A percentile compares a stretch with the other conserved stretches of the same genome.
Conservation (phyloP, 2,113 vertebrate genomes). For the Abramis brama region DNA sequence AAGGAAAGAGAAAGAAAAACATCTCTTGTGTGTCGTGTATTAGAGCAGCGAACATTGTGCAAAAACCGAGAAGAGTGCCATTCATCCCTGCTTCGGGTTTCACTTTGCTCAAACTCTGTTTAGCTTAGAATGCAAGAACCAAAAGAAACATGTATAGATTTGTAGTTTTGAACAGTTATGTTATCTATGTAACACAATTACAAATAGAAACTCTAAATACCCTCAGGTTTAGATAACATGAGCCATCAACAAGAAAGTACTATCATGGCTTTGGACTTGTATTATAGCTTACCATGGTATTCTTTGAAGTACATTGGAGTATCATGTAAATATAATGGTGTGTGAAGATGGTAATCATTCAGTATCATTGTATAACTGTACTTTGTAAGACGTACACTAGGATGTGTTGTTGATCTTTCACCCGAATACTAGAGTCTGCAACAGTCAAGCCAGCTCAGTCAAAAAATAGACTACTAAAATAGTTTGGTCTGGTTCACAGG, state of each 20-base stretch:
- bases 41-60: not conserved
- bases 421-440: constrained; percentile 13
- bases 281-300: not conserved
- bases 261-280: not conserved
- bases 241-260: not conserved
- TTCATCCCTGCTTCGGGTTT: not conserved
- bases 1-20: constrained; percentile 34
- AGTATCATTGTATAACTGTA: not conserved
- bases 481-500: not conserved
- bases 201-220: not conserved
- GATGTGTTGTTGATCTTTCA: not conserved
- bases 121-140: not conserved
- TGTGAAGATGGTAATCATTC: not conserved
- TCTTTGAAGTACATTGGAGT: not conserved
- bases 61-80: not conserved
- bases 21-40: not conserved
- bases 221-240: not conserved
- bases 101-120: not conserved
- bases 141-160: not conserved
- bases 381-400: not conserved
- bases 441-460: not conserved
- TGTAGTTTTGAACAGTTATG: not conserved
- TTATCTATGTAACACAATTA: not conserved
- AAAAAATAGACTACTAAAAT: not conserved
- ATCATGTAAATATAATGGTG: not conserved